phyloP scores from a whole-genome alignment of 1,140 invertebrate genomes.

The Ips typographus region DNA sequence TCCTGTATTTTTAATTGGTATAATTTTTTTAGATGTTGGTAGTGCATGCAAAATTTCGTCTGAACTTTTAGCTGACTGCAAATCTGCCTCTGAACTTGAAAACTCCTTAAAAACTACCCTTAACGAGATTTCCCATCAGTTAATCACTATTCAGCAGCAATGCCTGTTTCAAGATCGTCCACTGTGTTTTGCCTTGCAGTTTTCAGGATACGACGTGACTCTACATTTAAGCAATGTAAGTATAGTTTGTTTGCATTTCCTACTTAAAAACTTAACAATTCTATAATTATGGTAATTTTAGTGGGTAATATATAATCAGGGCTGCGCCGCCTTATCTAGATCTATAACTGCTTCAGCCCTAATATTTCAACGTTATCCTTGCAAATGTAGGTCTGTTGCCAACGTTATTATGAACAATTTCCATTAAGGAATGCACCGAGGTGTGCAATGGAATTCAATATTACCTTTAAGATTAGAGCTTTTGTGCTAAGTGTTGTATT shows the following conservation, averaged over 20 bases:
- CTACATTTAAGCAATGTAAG: conserved; percentile 44
- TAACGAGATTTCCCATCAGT: conserved; percentile 58
- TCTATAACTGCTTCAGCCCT: conserved; percentile 36
- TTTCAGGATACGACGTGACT: conserved; percentile 55
- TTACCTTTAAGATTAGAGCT: conserved; percentile 4
- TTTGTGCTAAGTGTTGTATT: neutral
- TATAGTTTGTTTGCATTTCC: neutral
- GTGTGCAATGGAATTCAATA: conserved; percentile 3
- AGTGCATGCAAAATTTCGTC: neutral
- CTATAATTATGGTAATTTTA: conserved; percentile 28
- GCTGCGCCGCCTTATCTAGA: conserved; percentile 36
- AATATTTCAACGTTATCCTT: conserved; percentile 38
- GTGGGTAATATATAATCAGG: conserved; percentile 38
- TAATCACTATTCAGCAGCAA: conserved; percentile 59
- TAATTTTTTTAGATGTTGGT: neutral
- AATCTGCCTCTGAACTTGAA: conserved; percentile 30
- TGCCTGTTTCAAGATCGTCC: conserved; percentile 61
- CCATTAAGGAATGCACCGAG: conserved; percentile 13
- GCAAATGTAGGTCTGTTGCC: conserved; percentile 11
- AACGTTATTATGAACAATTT: conserved; percentile 22
- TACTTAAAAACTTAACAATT: neutral
- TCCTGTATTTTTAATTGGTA: neutral
- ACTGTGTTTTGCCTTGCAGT: conserved; percentile 67
- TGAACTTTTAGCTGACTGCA: neutral
- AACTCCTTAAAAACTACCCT: conserved; percentile 43